Percentiles rank a stretch among this genome's conserved stretches.
Evolutionary conservation across 2,888 invertebrate genomes (phyloP).

Genomic region (Drosophila nigricruria): DNA sequence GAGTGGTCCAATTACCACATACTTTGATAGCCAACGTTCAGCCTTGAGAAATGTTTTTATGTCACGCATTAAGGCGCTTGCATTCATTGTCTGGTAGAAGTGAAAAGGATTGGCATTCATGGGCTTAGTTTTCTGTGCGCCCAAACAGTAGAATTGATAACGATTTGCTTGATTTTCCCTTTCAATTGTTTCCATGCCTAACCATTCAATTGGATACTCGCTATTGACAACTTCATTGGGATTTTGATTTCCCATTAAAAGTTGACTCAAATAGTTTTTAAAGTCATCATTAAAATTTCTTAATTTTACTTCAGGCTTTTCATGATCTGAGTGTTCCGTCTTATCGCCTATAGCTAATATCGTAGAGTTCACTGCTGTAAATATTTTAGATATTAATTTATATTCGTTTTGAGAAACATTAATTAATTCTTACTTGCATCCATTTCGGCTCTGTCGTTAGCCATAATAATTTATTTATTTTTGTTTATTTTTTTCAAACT

Average conservation of each 20-base stretch:
- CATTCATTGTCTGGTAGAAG: slow-evolving; percentile 1
- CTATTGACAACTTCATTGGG: slow-evolving; percentile 17
- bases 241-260: slow-evolving; percentile 15
- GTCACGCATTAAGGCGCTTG: background rate
- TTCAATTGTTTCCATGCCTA: background rate
- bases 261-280: background rate
- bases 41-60: background rate
- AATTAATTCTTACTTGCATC: background rate
- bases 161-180: slow-evolving; percentile 17
- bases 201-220: background rate
- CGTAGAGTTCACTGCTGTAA: background rate
- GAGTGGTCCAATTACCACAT: background rate
- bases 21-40: slow-evolving; percentile 4
- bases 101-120: background rate
- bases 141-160: slow-evolving; percentile 18
- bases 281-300: background rate
- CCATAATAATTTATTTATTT: background rate
- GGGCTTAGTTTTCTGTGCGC: background rate
- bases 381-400: background rate
- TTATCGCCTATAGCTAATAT: background rate
- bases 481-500: background rate
- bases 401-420: background rate
- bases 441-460: background rate
- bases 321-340: background rate
- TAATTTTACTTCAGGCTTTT: background rate